Evolutionary conservation across 2,888 invertebrate genomes (phyloP).

Genomic region (Slavum lentiscoides): DNA sequence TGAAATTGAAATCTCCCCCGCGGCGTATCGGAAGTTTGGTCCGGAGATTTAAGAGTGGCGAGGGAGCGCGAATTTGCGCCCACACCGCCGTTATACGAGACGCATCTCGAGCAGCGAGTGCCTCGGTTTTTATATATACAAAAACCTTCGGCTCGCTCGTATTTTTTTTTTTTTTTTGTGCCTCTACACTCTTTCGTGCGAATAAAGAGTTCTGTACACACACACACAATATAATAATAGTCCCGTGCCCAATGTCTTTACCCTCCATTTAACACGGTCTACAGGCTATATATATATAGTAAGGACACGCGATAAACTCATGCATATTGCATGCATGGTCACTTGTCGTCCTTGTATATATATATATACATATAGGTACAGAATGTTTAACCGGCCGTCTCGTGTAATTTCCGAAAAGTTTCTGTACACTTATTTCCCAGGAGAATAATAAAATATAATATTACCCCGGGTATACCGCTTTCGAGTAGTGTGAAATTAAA

Average conservation of each 20-base stretch:
- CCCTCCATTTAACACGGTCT: constrained; percentile 47
- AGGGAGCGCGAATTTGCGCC: background rate
- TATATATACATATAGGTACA: background rate
- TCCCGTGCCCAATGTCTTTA: constrained; percentile 36
- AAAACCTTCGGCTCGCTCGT: background rate
- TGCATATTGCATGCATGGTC: constrained; percentile 50
- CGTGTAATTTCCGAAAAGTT: constrained; percentile 14
- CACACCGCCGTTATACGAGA: background rate
- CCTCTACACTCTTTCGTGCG: background rate
- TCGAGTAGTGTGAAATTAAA: too few relatives aligned
- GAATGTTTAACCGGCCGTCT: constrained; percentile 26
- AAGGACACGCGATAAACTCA: constrained; percentile 40
- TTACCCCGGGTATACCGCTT: too few relatives aligned
- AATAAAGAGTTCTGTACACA: background rate
- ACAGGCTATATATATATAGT: too few relatives aligned
- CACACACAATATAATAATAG: constrained; percentile 16
- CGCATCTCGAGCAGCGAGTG: too few relatives aligned
- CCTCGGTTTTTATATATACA: background rate
- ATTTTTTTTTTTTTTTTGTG: background rate
- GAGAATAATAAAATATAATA: too few relatives aligned
- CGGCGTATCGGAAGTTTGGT: constrained; percentile 39
- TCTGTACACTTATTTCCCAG: too few relatives aligned
- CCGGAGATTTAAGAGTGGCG: constrained; percentile 37
- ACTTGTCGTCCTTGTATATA: background rate
- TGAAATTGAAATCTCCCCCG: constrained; percentile 48